phyloP scores from a whole-genome alignment of 2,113 vertebrate species.

The Carassius gibelio region DNA sequence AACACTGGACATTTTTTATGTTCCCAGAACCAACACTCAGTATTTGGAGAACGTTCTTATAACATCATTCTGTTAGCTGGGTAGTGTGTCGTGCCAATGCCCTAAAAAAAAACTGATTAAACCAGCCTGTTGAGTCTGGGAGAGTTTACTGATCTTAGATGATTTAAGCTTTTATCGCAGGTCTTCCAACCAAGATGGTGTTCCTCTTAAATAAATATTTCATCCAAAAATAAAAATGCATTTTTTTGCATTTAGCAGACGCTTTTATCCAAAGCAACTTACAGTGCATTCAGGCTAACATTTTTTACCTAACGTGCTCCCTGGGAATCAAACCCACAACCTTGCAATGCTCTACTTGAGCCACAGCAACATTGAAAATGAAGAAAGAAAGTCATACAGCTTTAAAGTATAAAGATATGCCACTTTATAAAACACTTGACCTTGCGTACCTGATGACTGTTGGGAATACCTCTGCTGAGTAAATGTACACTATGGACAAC shows the following conservation, averaged over 20 bases:
- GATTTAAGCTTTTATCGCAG: neutral
- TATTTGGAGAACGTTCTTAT: no score
- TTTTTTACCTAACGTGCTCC: no score
- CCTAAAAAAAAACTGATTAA: neutral
- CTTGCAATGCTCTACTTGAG: no score
- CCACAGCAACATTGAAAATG: no score
- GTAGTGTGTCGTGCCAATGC: no score
- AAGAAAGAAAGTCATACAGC: neutral
- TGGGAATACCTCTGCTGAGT: conserved; percentile 74
- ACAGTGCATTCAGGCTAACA: no score
- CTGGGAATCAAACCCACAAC: no score
- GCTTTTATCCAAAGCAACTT: no score
- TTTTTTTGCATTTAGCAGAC: no score
- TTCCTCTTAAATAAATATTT: neutral
- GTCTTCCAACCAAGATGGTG: neutral
- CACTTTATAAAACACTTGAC: neutral
- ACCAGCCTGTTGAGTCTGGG: neutral
- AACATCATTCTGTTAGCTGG: no score
- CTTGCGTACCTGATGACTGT: conserved; percentile 70
- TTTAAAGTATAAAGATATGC: neutral
- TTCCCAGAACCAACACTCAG: neutral
- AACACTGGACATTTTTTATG: no score
- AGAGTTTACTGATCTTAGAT: neutral
- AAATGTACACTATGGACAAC: conserved; percentile 72
- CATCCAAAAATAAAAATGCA: no score